Conservation (phyloP, 2,797 vertebrate species). For the Enoplosus armatus region DNA sequence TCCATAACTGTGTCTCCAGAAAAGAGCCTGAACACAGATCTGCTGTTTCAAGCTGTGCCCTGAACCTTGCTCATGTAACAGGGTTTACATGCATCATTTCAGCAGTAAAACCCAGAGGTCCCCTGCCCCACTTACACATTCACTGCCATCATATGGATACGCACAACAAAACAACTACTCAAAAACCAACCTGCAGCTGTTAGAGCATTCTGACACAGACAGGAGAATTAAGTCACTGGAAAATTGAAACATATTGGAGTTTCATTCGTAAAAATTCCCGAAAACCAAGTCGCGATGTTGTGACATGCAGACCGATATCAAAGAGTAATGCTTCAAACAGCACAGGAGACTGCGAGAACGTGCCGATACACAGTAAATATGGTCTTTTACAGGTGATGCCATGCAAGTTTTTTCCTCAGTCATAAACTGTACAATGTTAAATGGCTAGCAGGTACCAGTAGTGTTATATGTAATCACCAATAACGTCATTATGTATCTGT, state of each 20-base stretch:
- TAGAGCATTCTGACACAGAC: conserved; percentile 25
- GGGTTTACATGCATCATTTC: neutral
- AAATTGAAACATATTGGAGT: conserved; percentile 9
- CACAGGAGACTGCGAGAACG: conserved; percentile 13
- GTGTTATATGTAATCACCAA: conserved; percentile 10
- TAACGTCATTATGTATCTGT: neutral
- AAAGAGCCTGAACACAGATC: neutral
- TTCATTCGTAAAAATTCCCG: conserved; percentile 21
- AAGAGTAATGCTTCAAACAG: conserved; percentile 32
- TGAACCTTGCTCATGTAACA: neutral
- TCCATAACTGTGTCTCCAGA: neutral
- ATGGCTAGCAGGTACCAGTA: conserved; percentile 9
- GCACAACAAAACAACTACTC: conserved; percentile 10
- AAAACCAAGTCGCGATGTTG: conserved; percentile 20
- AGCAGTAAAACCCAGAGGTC: conserved; percentile 5
- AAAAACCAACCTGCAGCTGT: conserved; percentile 21
- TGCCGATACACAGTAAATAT: conserved; percentile 31
- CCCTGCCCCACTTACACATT: neutral
- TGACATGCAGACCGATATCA: conserved; percentile 53
- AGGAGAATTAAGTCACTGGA: conserved; percentile 13
- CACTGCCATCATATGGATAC: neutral
- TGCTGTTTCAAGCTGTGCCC: conserved; percentile 2
- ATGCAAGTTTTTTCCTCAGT: conserved; percentile 8
- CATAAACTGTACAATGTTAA: conserved; percentile 24
- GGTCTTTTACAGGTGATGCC: conserved; percentile 51